Base-by-base conservation (phyloP, 2,888 invertebrate genomes). In the Drosophila subsilvestris region DNA sequence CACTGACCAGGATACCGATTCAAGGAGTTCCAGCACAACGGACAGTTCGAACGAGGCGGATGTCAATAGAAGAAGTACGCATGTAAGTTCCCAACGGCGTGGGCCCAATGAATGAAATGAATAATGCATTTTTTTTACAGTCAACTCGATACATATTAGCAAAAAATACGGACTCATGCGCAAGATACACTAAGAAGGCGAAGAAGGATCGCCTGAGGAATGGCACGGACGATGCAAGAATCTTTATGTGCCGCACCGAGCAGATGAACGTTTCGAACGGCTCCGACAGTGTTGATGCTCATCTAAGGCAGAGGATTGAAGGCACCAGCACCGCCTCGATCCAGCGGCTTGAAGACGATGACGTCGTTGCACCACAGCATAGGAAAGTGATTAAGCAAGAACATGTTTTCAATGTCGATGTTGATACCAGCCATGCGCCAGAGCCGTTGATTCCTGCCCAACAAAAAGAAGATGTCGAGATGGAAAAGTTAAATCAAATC, bases 21-120 rank as follows among this genome's bases (percentile, higher is more conserved):
- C 59, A 43, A 49, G 51, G 3, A 68, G 71, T 48, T 47, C 51
- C 7, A 74, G 70, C 42, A 60, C 74, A 0, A 57, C 22, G 42
- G 45, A 43, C 17, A 59, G 45, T 43, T 71, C 65, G 10, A 63
- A 25, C 37, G 67, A 49, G 57, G 62, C 74, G 29, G 71, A 79
- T 22, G 74, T 71, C 10, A 17, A 25, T 10, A 61, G 58, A 14
- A 50, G 61, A 17, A 37, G 22, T n/a, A 44, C 42, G 5, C 56
- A 56, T 18, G 78, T 77, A 59, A 50, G 72, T 59, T 17, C n/a
- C 1, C 42, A 18, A 5, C 27, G 27, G 12, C 6, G 14, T 37
- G 22, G 12, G 25, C n/a, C n/a, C 14, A 20, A 17, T 8, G 12
- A 37, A 25, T 37, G 17, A 12, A 17, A 29, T 10, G 3, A 12